Base-by-base conservation (phyloP, 2,888 invertebrate species). In the Cybosia mesomella region DNA sequence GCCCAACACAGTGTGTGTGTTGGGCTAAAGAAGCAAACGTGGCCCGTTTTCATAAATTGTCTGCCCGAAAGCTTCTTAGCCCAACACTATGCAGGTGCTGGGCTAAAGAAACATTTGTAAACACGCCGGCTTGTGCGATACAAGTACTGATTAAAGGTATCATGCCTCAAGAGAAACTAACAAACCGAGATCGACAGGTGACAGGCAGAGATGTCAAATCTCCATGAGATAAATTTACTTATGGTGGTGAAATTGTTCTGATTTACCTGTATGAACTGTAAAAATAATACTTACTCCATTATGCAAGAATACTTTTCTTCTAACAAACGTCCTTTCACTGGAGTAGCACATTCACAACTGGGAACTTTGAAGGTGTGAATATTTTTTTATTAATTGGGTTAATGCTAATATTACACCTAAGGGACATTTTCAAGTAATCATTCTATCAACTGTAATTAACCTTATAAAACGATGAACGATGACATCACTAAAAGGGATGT, bases 341-440 rank as follows among this genome's bases (percentile, higher is more conserved):
- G 1, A 24, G 34, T 39, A n/a, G 3, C 64, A 64, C 55, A 39
- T 36, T 57, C 39, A 55, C 55, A 24, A 64, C 64, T 64, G 55
- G n/a, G 15, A 15, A 28, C 21, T 8, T 21, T 15, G 9, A 0
- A 34, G 4, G 63, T 63, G 63, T 21, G 15, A 53, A 32, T 11
- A 18, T 64, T 18, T 57, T 39, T 66, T 39, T 70, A 55, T n/a
- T 78, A 78, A 79, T 81, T 79, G 54, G 75, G 75, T 73, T 79
- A 79, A 79, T 79, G 69, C 66, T 21, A n/a, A 0, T 36, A 43
- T 34, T 59, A 53, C 58, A 49, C 49, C 58, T 53, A 28, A 34
- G 65, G 65, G 65, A 61, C 34, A 11, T 62, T 49, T 22, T 53
- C 3, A 55, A 63, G 22, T 53, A 63, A 58, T 62, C 24, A 67